Conservation (phyloP, 1,140 invertebrate species). For the Maniola jurtina region DNA sequence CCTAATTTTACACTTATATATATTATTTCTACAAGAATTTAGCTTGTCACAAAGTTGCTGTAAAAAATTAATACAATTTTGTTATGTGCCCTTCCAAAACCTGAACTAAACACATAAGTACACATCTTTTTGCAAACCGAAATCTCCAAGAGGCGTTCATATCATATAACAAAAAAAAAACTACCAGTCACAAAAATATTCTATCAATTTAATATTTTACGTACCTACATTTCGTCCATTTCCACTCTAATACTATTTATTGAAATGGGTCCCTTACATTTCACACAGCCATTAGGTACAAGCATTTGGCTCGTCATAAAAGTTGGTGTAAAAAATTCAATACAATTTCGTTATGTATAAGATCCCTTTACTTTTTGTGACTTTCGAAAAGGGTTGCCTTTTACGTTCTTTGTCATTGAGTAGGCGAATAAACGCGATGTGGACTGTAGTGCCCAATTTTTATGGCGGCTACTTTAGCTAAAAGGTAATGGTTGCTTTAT, state of each 20-base stretch:
- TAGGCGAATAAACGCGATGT: slow-evolving; percentile 21
- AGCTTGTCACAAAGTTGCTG: no score
- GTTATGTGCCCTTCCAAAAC: no score
- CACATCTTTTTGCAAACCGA: no score
- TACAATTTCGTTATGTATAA: slow-evolving; percentile 26
- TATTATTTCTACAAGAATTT: no score
- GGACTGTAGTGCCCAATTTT: slow-evolving; percentile 20
- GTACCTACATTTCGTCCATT: not conserved
- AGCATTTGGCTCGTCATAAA: slow-evolving; percentile 25
- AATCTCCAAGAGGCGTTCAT: not conserved
- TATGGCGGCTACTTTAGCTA: slow-evolving; percentile 17
- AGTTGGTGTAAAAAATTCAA: slow-evolving; percentile 23
- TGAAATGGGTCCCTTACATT: not conserved
- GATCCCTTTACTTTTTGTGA: slow-evolving; percentile 24
- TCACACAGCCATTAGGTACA: not conserved
- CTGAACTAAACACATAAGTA: no score
- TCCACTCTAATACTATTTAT: not conserved
- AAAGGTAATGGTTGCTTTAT: slow-evolving; percentile 16
- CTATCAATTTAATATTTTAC: no score
- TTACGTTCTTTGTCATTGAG: slow-evolving; percentile 28
- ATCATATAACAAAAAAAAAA: not conserved
- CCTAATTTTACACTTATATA: no score
- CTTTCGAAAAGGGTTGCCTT: slow-evolving; percentile 29
- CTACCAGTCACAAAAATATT: not conserved
- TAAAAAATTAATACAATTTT: no score